Evolutionary conservation across 37 sponge, comb jelly and placozoan species (phyloP), one percentile per base, ranked within the genome.

Genomic region (Crambe crambe): DNA sequence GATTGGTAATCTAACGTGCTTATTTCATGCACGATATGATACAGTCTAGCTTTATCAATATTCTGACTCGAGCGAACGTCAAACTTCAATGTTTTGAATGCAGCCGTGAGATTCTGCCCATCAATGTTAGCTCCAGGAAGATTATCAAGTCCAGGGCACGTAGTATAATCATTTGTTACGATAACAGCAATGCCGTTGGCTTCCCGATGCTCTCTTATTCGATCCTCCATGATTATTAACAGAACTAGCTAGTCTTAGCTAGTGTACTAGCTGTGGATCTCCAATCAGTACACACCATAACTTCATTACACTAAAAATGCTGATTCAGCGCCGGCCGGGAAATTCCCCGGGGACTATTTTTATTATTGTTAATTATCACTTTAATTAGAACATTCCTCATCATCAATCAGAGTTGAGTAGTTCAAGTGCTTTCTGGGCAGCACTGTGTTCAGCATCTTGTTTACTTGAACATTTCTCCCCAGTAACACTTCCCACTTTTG

Each of bases 81-180:
- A 22, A 76, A 58, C 1, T 76, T 5, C 22, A 76, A 31, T 1
- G 1, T 22, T 2, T 38, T 37, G 34, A 76, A 76, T 17, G 64
- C 43, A 1, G 1, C 23, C 23, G 41, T 20, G 36, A 76, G 41
- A 22, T 38, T 59, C 42, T 34, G 60, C 6, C 77, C 77, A 38
- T 76, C 77, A 20, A 25, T 62, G 17, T 5, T 1, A 3, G 77
- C 57, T 32, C 77, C 77, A 61, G 42, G 26, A 31, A 76, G 77
- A 40, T 8, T 3, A n/a, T 12, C 5, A 2, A 20, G 5, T 10
- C 6, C 20, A 32, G 60, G 21, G n/a, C 29, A 21, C 22, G 21
- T 23, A 37, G 5, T 34, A 61, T 84, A 84, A 67, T 68, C 75
- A 35, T 84, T 84, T 58, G 84, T 84, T 41, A 84, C 42, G 0